These are phyloP conservation scores for Cyphomyrus plagiostoma DNA, from an alignment of 2,113 vertebrate genomes.

Conservation along the genomic window DNA sequence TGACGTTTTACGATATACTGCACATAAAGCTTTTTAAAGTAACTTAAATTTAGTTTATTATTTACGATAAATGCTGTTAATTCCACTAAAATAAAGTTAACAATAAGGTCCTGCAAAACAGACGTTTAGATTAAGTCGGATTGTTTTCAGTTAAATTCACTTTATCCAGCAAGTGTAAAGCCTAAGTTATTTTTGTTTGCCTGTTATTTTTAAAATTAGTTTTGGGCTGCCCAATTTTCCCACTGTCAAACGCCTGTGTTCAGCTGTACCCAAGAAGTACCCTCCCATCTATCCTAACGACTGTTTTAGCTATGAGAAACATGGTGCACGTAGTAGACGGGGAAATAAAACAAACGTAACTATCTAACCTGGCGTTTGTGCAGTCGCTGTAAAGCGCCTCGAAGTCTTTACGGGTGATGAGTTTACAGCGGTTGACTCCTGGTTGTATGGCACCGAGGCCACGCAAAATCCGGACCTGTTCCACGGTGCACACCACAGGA, in stretches of 20 bases:
- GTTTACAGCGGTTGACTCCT: constrained; percentile 93
- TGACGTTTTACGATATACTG: background rate
- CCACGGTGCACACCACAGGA: constrained; percentile 88
- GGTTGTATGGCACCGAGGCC: constrained; percentile 92
- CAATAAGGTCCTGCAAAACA: background rate
- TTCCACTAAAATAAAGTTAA: background rate
- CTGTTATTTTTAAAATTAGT: background rate
- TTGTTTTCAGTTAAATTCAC: background rate
- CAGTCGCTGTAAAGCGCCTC: constrained; percentile 90
- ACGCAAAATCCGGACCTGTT: constrained; percentile 88
- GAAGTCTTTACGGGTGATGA: constrained; percentile 88
- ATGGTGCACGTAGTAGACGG: background rate
- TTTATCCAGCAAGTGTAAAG: background rate
- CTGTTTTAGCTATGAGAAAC: background rate
- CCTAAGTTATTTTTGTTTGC: background rate
- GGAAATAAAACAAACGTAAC: background rate
- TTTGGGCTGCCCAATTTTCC: background rate
- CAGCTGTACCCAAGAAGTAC: background rate
- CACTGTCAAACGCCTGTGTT: background rate
- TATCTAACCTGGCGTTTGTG: constrained; percentile 82
- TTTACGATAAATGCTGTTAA: background rate
- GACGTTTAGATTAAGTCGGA: background rate
- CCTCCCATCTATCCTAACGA: background rate
- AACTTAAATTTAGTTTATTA: background rate
- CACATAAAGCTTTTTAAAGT: background rate